Evolutionary conservation across 2,113 vertebrate genomes (phyloP), one percentile per base, ranked within the genome.

Genomic region (Alligator mississippiensis): DNA sequence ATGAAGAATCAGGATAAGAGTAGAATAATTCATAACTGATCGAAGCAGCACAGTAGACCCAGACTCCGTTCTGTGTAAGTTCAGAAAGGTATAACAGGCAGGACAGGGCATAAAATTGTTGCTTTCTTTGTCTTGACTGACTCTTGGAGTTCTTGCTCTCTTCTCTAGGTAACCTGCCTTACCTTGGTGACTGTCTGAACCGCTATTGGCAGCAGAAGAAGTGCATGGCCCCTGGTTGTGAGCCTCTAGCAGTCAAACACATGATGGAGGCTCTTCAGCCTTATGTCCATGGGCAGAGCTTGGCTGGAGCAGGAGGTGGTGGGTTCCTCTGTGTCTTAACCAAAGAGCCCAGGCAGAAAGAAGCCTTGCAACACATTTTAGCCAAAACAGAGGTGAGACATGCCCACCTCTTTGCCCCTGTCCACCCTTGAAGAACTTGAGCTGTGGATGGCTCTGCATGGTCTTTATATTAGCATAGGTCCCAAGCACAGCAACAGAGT

Each of bases 201-300:
- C 95, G 86, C 2, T 99, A 99, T 22, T 99, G 99, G 99, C 98
- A 97, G 89, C 99, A 99, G 97, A 99, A 99, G 98, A 99, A 99
- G 92, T 94, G 95, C 84, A 99, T 99, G 99, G 99, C 99, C 5
- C 98, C 98, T 0, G 99, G 99, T 5, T 99, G 98, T 1, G 99
- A 99, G 95, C 99, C 99, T 0, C 97, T 97, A 78, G 98, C 98
- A 0, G 99, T 99, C 0, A 94, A 96, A 70, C 85, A 16, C 25
- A 98, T 99, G 98, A 99, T 99, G 99, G 98, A 97, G 1, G 94
- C 96, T 5, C 98, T 99, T 64, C 95, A 86, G 34, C 98, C 98
- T 1, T 58, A 99, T 0, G 98, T 98, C 80, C 85, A 99, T 2
- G 99, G 99, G 83, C 99, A 99, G 97, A 99, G 98, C 93, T 94